Base-by-base conservation (phyloP, 2,888 invertebrate species). In the Leptinotarsa peninsularis region DNA sequence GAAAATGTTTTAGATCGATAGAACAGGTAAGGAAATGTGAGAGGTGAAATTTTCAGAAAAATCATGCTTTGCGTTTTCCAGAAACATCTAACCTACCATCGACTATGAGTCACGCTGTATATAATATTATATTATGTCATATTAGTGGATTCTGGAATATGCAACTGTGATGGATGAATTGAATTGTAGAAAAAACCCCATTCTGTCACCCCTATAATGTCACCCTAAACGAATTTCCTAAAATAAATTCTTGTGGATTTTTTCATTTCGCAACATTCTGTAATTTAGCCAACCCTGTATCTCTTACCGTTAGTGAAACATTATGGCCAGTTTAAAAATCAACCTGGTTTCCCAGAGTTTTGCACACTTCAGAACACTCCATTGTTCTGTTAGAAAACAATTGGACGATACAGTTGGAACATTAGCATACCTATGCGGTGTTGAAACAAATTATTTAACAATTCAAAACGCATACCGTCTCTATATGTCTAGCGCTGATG, bases 401-500 rank as follows among this genome's bases (percentile, higher is more conserved):
- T 72, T 21, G 72, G 67, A 58, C 33, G 67, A 66, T 72, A 67
- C 72, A 72, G 54, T 72, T 72, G 43, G 72, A 72, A 63, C 10
- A 63, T 63, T 63, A 63, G 63, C 63, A 63, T 63, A 43, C 43
- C 43, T 43, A 43, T 63, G 63, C 17, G n/a, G 17, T 63, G 43
- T 33, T 15, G 33, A 5, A 43, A 17, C 27, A 27, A 63, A 63
- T n/a, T 63, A 15, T 27, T 63, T 43, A 63, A 43, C n/a, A 17
- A 63, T 63, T 63, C 63, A 33, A 63, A 43, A 63, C 63, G 43
- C 33, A 33, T 63, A 18, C 14, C 13, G 33, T 63, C 63, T 63
- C 10, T 27, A 63, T 43, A 33, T 63, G 18, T 27, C 43, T 43
- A 10, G 43, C 27, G 63, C 63, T 63, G 33, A 63, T 63, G 63